A percentile compares a stretch with the other conserved stretches of the same genome.
These are phyloP conservation scores for Podilymbus podiceps DNA, from an alignment of 2,113 vertebrate genomes.

Conservation along the genomic window DNA sequence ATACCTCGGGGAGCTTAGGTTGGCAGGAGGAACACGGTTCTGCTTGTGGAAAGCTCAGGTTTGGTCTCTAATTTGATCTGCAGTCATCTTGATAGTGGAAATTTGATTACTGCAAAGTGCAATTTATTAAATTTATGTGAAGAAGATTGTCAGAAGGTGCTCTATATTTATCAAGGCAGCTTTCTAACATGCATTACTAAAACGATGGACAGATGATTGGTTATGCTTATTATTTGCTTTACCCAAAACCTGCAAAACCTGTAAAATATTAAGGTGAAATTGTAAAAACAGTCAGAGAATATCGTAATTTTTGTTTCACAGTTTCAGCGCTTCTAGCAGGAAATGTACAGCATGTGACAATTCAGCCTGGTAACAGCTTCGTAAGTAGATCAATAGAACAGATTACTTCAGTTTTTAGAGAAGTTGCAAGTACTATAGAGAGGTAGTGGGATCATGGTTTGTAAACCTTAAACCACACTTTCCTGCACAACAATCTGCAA, in stretches of 20 bases:
- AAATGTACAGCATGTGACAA: conserved; percentile 10
- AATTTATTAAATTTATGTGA: background rate
- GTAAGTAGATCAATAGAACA: conserved; percentile 31
- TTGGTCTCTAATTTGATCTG: background rate
- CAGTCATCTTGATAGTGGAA: background rate
- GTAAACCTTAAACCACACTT: conserved; percentile 49
- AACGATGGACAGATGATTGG: background rate
- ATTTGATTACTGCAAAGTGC: background rate
- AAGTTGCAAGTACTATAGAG: background rate
- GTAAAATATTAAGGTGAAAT: background rate
- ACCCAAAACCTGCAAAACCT: background rate
- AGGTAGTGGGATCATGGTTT: conserved; percentile 21
- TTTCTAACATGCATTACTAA: background rate
- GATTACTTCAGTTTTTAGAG: conserved; percentile 41
- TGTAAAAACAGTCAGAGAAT: background rate
- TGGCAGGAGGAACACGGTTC: background rate
- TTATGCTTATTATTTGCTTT: background rate
- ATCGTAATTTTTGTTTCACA: background rate
- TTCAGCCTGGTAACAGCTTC: background rate
- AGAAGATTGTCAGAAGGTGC: background rate
- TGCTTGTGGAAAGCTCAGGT: background rate
- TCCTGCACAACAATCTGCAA: conserved; percentile 46
- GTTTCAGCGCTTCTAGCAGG: conserved; percentile 25
- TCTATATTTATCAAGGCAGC: background rate
- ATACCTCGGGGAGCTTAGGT: background rate